A percentile compares a stretch with the other conserved stretches of the same genome.
Evolutionary conservation across 1,140 invertebrate species (phyloP).

Genomic region (Idris sp.): DNA sequence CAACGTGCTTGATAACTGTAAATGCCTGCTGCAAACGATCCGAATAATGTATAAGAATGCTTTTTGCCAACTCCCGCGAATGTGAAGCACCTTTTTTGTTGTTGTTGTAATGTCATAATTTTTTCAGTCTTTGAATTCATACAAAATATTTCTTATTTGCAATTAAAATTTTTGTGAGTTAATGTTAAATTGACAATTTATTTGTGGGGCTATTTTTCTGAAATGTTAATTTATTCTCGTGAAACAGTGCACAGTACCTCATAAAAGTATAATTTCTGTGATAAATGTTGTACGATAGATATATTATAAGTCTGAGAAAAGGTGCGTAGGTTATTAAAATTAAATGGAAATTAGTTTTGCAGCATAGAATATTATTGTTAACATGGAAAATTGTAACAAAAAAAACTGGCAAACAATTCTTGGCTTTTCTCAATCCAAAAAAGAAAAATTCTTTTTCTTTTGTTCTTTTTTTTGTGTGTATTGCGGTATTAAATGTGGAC

Average conservation of each 20-base stretch:
- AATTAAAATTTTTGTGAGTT: too few species aligned
- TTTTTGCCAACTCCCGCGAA: slow-evolving; percentile 20
- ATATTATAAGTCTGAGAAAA: slow-evolving; percentile 18
- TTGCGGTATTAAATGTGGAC: slow-evolving; percentile 10
- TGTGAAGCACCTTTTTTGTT: slow-evolving; percentile 9
- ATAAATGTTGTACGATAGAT: too few species aligned
- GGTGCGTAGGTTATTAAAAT: slow-evolving; percentile 17
- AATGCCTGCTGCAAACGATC: slow-evolving; percentile 20
- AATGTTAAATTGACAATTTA: too few species aligned
- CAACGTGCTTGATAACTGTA: slow-evolving; percentile 25
- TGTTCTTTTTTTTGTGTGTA: too few species aligned
- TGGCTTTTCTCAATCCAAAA: too few species aligned
- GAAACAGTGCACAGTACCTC: slow-evolving; percentile 21
- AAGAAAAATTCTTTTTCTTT: too few species aligned
- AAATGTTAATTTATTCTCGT: background rate
- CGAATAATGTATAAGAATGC: slow-evolving; percentile 29
- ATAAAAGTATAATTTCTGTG: slow-evolving; percentile 46
- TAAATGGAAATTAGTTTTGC: slow-evolving; percentile 33
- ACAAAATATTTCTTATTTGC: too few species aligned
- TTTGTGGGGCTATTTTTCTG: too few species aligned
- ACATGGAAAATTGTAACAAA: slow-evolving; percentile 1
- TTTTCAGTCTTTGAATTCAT: too few species aligned
- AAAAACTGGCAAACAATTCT: background rate
- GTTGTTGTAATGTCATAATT: too few species aligned
- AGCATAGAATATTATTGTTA: slow-evolving; percentile 9